Base-by-base conservation (phyloP, 1,140 invertebrate species). In the Drosophila aff. region DNA sequence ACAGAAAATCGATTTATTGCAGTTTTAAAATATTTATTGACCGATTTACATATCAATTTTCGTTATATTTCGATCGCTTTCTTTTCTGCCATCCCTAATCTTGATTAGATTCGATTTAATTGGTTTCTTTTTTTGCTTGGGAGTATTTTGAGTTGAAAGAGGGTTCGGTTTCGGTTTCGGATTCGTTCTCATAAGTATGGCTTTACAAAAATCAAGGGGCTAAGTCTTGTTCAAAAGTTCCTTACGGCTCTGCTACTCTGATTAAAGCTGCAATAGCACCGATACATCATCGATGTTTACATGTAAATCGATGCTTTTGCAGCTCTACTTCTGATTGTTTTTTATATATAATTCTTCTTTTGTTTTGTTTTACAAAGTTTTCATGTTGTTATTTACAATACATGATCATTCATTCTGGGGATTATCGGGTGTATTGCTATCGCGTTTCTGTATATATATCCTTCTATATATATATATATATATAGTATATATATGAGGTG, bases 301-400 rank as follows among this genome's bases (percentile, higher is more conserved):
- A 53, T 38, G 52, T 16, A 55, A 1, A 11, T 55, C 18, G 52
- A 55, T 55, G 18, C 15, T 23, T 40, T 23, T 38, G 52, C 33
- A 55, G 21, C 52, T 55, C 52, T 0, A 11, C 21, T 31, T 53
- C 46, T 53, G 72, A 81, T 76, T 75, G 68, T 68, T 61, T 9
- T 21, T 57, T 9, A 47, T 62, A 28, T 66, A 31, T 49, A 47
- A 33, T 33, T 33, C 33, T 9, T 49, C 1, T 47, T 26, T 38
- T 18, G 21, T 55, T 66, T 60, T 40, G 31, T 44, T 46, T 36
- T 57, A 59, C 64, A 62, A 78, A 64, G 44, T 61, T 41, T 65
- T 72, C 60, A 84, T 63, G 66, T 49, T 58, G 53, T 78, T 78
- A 78, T 78, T 77, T 78, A 78, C 75, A 78, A 79, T 64, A 79